Base-by-base conservation (phyloP, 2,113 vertebrate species). In the Psittacula cyanocephala region DNA sequence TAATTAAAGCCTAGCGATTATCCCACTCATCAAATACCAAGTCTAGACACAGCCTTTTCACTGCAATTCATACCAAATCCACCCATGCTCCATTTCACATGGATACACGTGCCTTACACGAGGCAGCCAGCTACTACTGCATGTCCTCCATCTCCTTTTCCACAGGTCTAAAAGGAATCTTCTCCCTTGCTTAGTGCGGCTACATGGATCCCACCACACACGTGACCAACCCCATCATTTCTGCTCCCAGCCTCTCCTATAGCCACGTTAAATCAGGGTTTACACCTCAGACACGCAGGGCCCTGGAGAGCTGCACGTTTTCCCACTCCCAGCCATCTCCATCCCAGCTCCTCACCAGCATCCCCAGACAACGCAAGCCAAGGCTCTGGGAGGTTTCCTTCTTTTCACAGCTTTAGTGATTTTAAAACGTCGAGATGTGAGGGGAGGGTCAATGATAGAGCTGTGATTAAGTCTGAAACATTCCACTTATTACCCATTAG, bases 371-470 rank as follows among this genome's bases (percentile, higher is more conserved):
- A 43, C 0, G 14, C 88, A 68, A 33, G 63, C 29, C 35, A 4
- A 62, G 35, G 43, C 94, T 91, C 79, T 33, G 93, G 84, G 91
- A 92, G 93, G 84, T 43, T 31, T 25, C 49, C 55, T 78, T 88
- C 82, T 86, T 92, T 91, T 63, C 86, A 23, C 27, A 47, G 89
- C 69, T 92, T 89, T 25, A 81, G 77, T 3, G 0, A 29, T 60
- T 86, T 71, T 64, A 81, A 95, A 86, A 41, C 25, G 53, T 17
- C 50, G 46, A 96, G 93, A 96, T 91, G 87, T 2, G 71, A 92
- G 86, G 76, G 88, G 81, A 95, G 79, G 83, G 89, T 93, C 91
- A 95, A 89, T 80, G 91, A 96, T 95, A 95, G 86, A 89, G 59
- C 46, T 70, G 72, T 79, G 85, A 93, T 94, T 92, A 96, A 93